Conservation (phyloP, 1,140 invertebrate species). For the Drosophila ananassae region DNA sequence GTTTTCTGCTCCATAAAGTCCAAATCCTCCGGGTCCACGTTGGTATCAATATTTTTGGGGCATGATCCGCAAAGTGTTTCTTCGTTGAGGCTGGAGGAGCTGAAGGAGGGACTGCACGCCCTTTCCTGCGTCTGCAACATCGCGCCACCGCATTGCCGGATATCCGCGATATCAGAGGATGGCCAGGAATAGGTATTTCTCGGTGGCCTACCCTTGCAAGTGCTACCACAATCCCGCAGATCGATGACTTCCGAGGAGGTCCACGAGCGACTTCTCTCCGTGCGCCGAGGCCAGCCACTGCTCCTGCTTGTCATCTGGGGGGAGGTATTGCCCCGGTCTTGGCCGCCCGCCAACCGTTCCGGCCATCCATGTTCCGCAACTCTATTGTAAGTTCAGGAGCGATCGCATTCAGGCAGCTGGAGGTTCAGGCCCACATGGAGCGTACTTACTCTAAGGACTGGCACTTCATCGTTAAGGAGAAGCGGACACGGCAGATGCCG, state of each 20-base stretch:
- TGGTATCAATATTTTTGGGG: constrained; percentile 2
- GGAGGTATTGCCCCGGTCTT: not conserved
- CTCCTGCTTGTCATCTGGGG: not conserved
- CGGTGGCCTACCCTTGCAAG: not conserved
- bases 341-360: constrained; percentile 2
- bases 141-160: not conserved
- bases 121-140: not conserved
- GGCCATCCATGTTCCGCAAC: constrained; percentile 30
- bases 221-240: not conserved
- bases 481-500: constrained; percentile 47
- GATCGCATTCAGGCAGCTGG: constrained; percentile 46
- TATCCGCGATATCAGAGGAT: not conserved
- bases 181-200: not conserved
- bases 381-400: constrained; percentile 67
- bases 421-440: constrained; percentile 44
- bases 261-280: not conserved
- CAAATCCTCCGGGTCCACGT: constrained; percentile 23
- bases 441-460: constrained; percentile 61
- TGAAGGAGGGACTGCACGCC: not conserved
- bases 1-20: not conserved
- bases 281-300: too few species aligned
- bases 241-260: not conserved
- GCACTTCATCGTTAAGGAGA: constrained; percentile 55
- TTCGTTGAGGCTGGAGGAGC: not conserved
- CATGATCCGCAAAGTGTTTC: not conserved